A percentile compares a stretch with the other conserved stretches of the same genome.
These are phyloP conservation scores for Sakesphorus luctuosus DNA, from an alignment of 2,113 vertebrate species.

Conservation along the genomic window DNA sequence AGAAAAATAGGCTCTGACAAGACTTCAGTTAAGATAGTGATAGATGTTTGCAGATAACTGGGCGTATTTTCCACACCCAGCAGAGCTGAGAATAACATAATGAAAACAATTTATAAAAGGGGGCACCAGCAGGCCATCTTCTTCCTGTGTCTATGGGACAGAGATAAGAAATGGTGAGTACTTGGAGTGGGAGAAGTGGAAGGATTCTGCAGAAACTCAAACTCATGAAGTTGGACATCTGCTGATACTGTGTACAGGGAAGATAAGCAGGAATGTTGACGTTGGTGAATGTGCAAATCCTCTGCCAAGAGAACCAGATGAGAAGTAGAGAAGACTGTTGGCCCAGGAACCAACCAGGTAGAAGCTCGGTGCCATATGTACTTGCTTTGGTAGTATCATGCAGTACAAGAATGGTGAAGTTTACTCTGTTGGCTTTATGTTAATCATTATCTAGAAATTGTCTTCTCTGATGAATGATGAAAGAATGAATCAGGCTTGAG, in stretches of 20 bases:
- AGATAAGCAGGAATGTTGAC: not conserved
- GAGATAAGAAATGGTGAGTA: not conserved
- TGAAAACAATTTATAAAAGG: not conserved
- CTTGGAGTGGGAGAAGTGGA: accelerated
- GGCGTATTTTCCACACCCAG: not conserved
- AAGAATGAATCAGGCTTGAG: not conserved
- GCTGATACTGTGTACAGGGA: not conserved
- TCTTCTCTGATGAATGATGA: not conserved
- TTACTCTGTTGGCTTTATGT: not conserved
- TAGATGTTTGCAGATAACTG: not conserved
- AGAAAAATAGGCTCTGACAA: not conserved
- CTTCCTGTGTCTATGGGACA: not conserved
- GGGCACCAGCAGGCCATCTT: not conserved
- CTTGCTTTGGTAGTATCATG: not conserved
- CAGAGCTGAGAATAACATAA: not conserved
- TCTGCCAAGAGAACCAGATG: not conserved
- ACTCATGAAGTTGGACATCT: not conserved
- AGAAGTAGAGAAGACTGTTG: not conserved
- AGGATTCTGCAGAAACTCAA: not conserved
- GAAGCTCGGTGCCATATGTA: not conserved
- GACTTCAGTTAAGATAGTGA: not conserved
- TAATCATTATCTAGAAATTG: not conserved
- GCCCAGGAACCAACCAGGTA: not conserved
- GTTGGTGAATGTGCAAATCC: not conserved
- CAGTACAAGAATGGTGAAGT: not conserved